Evolutionary conservation across 2,113 vertebrate genomes (phyloP).

Genomic region (Atractosteus spatula): DNA sequence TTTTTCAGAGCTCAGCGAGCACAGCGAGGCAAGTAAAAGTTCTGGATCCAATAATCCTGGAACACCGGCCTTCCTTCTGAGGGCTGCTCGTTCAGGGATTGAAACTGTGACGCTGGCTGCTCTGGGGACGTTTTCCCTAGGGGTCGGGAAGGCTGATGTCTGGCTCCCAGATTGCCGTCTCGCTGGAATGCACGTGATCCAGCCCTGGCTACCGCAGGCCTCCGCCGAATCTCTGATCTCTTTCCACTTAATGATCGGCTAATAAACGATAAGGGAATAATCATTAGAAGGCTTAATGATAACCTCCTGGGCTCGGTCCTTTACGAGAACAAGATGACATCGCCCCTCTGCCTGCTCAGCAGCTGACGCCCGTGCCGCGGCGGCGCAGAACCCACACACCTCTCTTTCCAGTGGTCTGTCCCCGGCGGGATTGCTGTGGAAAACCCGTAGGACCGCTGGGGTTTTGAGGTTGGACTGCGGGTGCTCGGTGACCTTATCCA

Average conservation of each 20-base stretch:
- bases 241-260: constrained; percentile 18
- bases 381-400: neutral
- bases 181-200: constrained; percentile 13
- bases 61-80: too few relatives aligned
- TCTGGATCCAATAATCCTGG: too few relatives aligned
- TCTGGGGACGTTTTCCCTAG: neutral
- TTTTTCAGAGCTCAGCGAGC: too few relatives aligned
- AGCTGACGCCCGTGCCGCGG: neutral
- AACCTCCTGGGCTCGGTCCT: constrained; percentile 19
- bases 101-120: neutral
- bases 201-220: constrained; percentile 2
- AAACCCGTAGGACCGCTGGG: too few relatives aligned
- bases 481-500: too few relatives aligned
- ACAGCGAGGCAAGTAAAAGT: too few relatives aligned
- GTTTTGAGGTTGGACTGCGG: too few relatives aligned
- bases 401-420: neutral
- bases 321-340: neutral
- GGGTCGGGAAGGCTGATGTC: constrained; percentile 9
- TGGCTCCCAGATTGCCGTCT: constrained; percentile 16
- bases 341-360: neutral
- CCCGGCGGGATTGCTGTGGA: too few relatives aligned
- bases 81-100: too few relatives aligned
- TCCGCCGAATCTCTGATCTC: constrained; percentile 12
- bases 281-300: constrained; percentile 26
- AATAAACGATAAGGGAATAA: constrained; percentile 26